Conservation (phyloP, 2,888 invertebrate genomes). For the Xanthia togata region DNA sequence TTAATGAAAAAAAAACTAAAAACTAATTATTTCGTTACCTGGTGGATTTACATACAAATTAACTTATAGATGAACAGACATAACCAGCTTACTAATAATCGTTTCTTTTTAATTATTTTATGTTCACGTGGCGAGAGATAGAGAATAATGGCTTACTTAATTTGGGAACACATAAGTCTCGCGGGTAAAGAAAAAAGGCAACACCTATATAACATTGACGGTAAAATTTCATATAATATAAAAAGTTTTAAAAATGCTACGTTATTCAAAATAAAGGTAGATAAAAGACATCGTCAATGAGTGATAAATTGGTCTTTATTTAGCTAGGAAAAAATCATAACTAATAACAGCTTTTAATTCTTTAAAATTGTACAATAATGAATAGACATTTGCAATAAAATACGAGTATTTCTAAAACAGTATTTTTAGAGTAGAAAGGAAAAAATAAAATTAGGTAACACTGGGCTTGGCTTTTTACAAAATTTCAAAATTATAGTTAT, state of each 20-base stretch:
- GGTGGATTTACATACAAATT: neutral
- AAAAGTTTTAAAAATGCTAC: neutral
- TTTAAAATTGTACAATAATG: conserved; percentile 43
- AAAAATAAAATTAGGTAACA: conserved; percentile 18
- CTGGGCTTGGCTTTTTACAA: conserved; percentile 18
- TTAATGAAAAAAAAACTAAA: neutral
- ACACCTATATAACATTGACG: neutral
- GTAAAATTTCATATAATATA: neutral
- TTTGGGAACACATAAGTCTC: neutral
- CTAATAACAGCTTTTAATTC: conserved; percentile 67
- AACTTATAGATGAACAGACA: neutral
- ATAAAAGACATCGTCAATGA: conserved; percentile 57
- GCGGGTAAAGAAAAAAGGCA: neutral
- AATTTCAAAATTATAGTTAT: conserved; percentile 2
- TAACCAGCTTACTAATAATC: too few relatives aligned
- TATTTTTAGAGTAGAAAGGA: neutral
- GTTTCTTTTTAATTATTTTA: neutral
- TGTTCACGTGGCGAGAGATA: neutral
- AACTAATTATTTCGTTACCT: too few relatives aligned
- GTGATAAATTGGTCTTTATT: conserved; percentile 89
- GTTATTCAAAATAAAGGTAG: conserved; percentile 2
- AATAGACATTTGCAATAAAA: conserved; percentile 16
- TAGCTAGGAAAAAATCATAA: conserved; percentile 78
- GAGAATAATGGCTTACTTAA: neutral
- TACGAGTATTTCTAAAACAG: conserved; percentile 5